Evolutionary conservation across 1,140 invertebrate species (phyloP).

Genomic region (Ceratoteleas bidentatus): DNA sequence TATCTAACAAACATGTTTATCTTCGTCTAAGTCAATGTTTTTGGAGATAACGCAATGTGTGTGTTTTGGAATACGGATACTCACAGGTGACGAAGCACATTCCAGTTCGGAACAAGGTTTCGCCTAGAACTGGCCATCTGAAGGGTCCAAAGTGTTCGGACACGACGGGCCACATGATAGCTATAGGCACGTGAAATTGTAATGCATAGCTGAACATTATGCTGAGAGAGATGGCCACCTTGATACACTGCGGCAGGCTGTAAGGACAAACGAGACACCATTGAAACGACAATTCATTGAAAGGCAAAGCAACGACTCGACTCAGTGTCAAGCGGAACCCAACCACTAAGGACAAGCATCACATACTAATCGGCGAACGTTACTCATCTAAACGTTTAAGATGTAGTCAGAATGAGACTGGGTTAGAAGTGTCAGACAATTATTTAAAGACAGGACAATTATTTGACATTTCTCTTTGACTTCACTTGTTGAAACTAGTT

Average conservation of each 20-base stretch:
- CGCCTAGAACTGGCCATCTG: slow-evolving; percentile 81
- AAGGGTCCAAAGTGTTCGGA: slow-evolving; percentile 80
- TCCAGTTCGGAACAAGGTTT: slow-evolving; percentile 84
- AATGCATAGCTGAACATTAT: slow-evolving; percentile 91
- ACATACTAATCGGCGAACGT: slow-evolving; percentile 1
- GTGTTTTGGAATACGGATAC: too few relatives aligned
- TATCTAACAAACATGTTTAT: too few relatives aligned
- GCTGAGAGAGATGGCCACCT: slow-evolving; percentile 87
- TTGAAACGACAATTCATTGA: slow-evolving; percentile 24
- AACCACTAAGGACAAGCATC: slow-evolving; percentile 24
- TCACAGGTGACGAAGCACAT: slow-evolving; percentile 90
- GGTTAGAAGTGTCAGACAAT: too few relatives aligned
- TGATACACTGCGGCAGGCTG: slow-evolving; percentile 84
- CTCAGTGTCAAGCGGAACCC: slow-evolving; percentile 28
- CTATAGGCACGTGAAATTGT: slow-evolving; percentile 92
- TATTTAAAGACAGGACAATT: too few relatives aligned
- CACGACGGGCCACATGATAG: slow-evolving; percentile 84
- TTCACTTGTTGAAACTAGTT: background rate
- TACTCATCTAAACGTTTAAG: background rate
- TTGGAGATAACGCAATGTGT: too few relatives aligned
- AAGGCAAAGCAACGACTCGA: slow-evolving; percentile 7
- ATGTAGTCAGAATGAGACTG: too few relatives aligned
- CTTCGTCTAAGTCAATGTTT: too few relatives aligned
- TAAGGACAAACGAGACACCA: slow-evolving; percentile 59
- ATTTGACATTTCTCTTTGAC: too few relatives aligned